Conservation (phyloP, 2,113 vertebrate genomes). For the Halichoeres trimaculatus region DNA sequence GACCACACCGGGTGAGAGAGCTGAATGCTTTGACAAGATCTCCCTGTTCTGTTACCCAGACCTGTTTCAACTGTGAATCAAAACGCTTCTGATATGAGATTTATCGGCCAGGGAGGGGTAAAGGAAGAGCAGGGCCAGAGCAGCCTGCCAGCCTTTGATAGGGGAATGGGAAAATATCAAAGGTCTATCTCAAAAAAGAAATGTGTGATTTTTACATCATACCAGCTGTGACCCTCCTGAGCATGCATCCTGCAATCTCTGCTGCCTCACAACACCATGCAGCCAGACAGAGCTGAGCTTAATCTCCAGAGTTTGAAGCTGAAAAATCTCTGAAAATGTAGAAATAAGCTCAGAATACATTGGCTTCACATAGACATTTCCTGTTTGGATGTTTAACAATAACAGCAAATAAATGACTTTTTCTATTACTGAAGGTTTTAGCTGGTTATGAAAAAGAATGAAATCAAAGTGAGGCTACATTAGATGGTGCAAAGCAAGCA, state of each 20-base stretch:
- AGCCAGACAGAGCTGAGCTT: background rate
- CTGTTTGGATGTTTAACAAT: background rate
- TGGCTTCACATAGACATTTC: background rate
- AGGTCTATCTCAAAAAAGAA: conserved; percentile 56
- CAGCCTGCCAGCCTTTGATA: conserved; percentile 70
- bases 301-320: conserved; percentile 3
- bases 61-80: conserved; percentile 74
- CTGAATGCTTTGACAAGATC: conserved; percentile 75
- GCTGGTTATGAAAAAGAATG: no score
- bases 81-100: conserved; percentile 74
- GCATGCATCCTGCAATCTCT: conserved; percentile 25
- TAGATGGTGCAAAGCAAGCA: no score
- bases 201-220: conserved; percentile 25
- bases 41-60: conserved; percentile 62
- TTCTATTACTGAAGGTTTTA: no score
- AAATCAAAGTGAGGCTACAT: no score
- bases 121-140: conserved; percentile 46
- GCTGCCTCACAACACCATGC: conserved; percentile 11
- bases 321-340: background rate
- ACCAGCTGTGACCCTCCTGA: conserved; percentile 42
- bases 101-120: conserved; percentile 57
- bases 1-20: conserved; percentile 60
- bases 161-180: conserved; percentile 68
- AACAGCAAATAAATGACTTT: background rate
- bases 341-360: background rate